Evolutionary conservation across 2,888 invertebrate species (phyloP).

Genomic region (Alloscopus bannaensis): DNA sequence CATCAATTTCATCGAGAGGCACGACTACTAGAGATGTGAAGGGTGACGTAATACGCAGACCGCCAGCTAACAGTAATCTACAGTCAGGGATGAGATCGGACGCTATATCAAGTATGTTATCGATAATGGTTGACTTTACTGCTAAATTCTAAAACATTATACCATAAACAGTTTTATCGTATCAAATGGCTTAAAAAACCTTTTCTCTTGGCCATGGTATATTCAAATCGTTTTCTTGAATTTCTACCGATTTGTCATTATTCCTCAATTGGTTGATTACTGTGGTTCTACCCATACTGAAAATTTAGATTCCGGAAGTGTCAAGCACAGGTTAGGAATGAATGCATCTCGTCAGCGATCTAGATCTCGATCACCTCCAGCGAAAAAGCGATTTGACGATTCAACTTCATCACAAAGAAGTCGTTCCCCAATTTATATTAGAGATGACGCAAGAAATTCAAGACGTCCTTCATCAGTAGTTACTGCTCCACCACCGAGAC

Average conservation of each 20-base stretch:
- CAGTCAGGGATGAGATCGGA: conserved; percentile 54
- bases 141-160: too few species aligned
- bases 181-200: too few species aligned
- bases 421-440: conserved; percentile 37
- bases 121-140: background rate
- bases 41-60: background rate
- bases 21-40: background rate
- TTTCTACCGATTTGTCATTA: too few species aligned
- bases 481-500: conserved; percentile 27
- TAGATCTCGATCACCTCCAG: conserved; percentile 50
- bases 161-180: too few species aligned
- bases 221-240: too few species aligned
- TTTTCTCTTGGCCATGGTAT: too few species aligned
- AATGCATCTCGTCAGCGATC: conserved; percentile 32
- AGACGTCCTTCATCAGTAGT: conserved; percentile 47
- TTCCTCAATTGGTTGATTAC: too few species aligned
- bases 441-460: conserved; percentile 34
- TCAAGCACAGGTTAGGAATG: conserved; percentile 49
- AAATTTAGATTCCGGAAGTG: conserved; percentile 42
- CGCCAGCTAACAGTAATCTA: conserved; percentile 1
- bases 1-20: background rate
- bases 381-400: conserved; percentile 29
- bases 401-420: conserved; percentile 13
- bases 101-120: conserved; percentile 49
- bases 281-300: conserved; percentile 10